Base-by-base conservation (phyloP, 1,140 invertebrate genomes). In the Anoplophora glabripennis region DNA sequence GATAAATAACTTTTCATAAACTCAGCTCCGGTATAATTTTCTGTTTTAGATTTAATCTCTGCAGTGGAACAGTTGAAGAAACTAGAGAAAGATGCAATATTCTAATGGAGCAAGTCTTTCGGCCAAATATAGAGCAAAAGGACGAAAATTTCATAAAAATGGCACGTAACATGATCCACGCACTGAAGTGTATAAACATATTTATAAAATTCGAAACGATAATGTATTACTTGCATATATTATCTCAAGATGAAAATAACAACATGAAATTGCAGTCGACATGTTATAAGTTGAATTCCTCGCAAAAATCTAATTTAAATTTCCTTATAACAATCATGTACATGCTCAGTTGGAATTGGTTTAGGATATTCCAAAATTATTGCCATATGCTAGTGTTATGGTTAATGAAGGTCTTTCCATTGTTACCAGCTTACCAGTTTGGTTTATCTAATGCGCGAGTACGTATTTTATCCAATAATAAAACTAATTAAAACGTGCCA, bases 11-110 rank as follows among this genome's bases (percentile, higher is more conserved):
- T 5, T 3, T 28, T 28, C 5, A 3, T 28, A 41, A 41, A 41
- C 4, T 41, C 40, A 41, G n/a, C n/a, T 41, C 11, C 11, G n/a
- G 21, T 47, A 47, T 47, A 9, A 47, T 47, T 14, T 12, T 12
- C 42, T 35, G 10, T 65, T 72, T 42, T 28, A 74, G 72, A 38
- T 75, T 72, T 47, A 75, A 75, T 51, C 65, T 76, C 10, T 75
- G 73, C 42, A 58, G 64, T 21, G 66, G 63, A 28, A 66, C 71
- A 14, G 47, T 72, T 7, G 60, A 61, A 34, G 71, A 75, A 66
- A 73, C 70, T 5, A 63, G 42, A 33, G 61, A 63, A 41, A 71
- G 70, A 45, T 75, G 74, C 47, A 37, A 66, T 10, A 47, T 64
- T 40, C 44, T 76, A 15, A 57, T 70, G 7, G 46, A 69, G 2